Evolutionary conservation across 1,140 invertebrate genomes (phyloP).

Genomic region (Bombyx mandarina): DNA sequence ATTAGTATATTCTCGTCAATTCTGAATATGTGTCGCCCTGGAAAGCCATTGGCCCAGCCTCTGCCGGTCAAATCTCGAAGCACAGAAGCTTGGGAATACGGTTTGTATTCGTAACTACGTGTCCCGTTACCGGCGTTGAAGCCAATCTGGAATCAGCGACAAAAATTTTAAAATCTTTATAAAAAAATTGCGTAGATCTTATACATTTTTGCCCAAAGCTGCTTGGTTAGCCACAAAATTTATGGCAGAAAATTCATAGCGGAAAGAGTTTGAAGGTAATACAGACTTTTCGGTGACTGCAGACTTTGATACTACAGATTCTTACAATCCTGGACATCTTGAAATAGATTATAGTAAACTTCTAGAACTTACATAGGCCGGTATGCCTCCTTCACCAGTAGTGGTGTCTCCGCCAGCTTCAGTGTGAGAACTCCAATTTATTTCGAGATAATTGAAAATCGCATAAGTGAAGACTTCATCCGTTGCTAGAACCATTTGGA

Average conservation of each 20-base stretch:
- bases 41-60: conserved; percentile 90
- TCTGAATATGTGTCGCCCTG: conserved; percentile 93
- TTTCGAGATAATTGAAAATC: conserved; percentile 93
- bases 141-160: conserved; percentile 78
- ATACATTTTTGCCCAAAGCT: background rate
- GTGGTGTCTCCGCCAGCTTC: conserved; percentile 92
- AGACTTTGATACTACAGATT: too few relatives aligned
- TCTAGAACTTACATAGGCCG: conserved; percentile 83
- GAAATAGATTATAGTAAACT: background rate
- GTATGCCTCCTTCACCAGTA: conserved; percentile 86
- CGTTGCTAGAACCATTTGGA: conserved; percentile 93
- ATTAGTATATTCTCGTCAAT: conserved; percentile 95
- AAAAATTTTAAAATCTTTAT: conserved; percentile 1
- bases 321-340: too few relatives aligned
- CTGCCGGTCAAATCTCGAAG: conserved; percentile 85
- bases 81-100: conserved; percentile 90
- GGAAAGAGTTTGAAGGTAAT: too few relatives aligned
- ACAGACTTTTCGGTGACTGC: too few relatives aligned
- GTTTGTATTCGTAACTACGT: conserved; percentile 88
- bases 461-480: conserved; percentile 95
- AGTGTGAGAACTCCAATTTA: conserved; percentile 92
- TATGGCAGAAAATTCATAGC: background rate
- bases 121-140: conserved; percentile 97
- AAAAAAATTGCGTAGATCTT: background rate
- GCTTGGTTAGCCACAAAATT: background rate